Evolutionary conservation across 2,113 vertebrate genomes (phyloP).

Genomic region (Telmatochromis sp.): DNA sequence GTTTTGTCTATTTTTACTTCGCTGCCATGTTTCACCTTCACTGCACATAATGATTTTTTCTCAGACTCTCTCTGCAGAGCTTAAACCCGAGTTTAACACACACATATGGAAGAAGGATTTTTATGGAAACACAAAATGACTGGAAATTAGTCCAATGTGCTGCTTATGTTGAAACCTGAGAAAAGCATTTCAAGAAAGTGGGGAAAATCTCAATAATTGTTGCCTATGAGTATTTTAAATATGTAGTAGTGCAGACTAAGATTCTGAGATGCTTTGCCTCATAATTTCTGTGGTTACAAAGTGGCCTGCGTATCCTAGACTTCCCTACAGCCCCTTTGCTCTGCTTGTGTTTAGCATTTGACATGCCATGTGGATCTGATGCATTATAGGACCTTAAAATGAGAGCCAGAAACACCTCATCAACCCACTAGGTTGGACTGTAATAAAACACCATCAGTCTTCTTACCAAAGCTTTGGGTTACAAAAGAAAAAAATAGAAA

Average conservation of each 20-base stretch:
- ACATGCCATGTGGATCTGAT: background rate
- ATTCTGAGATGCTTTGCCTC: background rate
- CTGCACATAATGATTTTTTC: background rate
- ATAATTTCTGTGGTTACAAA: background rate
- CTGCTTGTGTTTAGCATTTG: background rate
- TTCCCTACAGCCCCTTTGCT: background rate
- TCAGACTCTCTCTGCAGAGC: background rate
- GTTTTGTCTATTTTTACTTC: background rate
- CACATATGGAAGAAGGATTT: background rate
- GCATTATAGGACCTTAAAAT: conserved; percentile 19
- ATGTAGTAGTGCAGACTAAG: background rate
- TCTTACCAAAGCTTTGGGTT: background rate
- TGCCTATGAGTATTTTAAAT: background rate
- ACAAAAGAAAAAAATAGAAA: background rate
- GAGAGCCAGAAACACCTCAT: background rate
- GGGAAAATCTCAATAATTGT: background rate
- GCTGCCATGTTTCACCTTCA: background rate
- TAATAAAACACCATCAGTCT: background rate
- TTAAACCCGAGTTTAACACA: background rate
- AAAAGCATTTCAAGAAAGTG: background rate
- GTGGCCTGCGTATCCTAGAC: background rate
- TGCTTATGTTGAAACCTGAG: background rate
- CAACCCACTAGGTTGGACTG: background rate
- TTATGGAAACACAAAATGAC: background rate
- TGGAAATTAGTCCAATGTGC: background rate